A percentile compares a stretch with the other conserved stretches of the same genome.
Conservation (phyloP, 92 coral and sea anemone species). For the Micromussa lordhowensis region DNA sequence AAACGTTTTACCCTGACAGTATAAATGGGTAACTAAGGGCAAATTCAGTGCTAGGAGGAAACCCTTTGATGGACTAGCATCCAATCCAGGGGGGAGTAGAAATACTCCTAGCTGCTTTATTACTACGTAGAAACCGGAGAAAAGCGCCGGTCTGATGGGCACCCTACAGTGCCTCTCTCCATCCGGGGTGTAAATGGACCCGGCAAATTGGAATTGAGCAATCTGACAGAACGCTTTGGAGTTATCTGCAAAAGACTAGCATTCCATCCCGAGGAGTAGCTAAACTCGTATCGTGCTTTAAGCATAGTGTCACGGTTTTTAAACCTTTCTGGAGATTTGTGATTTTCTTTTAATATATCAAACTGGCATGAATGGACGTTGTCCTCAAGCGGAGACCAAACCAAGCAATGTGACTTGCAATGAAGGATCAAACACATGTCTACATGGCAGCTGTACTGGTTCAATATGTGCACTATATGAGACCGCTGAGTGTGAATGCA, state of each 20-base stretch:
- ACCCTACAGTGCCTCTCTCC: too few relatives aligned
- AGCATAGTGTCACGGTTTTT: not conserved
- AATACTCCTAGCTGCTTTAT: too few relatives aligned
- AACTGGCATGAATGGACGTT: conserved; percentile 70
- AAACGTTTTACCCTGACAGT: too few relatives aligned
- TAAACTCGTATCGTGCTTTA: not conserved
- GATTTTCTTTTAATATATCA: conserved; percentile 45
- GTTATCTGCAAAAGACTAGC: not conserved
- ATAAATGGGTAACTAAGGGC: not conserved
- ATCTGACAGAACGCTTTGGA: too few relatives aligned
- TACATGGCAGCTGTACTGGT: conserved; percentile 87
- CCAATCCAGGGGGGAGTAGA: too few relatives aligned
- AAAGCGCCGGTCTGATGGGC: too few relatives aligned
- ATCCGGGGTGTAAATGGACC: too few relatives aligned
- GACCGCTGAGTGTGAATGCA: conserved; percentile 73
- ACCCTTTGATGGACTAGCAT: too few relatives aligned
- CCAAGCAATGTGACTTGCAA: conserved; percentile 85
- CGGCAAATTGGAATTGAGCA: too few relatives aligned
- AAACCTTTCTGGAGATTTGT: conserved; percentile 11
- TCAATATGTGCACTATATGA: conserved; percentile 81
- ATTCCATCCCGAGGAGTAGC: not conserved
- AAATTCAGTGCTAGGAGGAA: too few relatives aligned
- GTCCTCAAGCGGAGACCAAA: conserved; percentile 73
- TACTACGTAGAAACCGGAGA: too few relatives aligned
- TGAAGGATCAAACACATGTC: conserved; percentile 82